Base-by-base conservation (phyloP, 2,113 vertebrate species). In the Epinephelus moara region DNA sequence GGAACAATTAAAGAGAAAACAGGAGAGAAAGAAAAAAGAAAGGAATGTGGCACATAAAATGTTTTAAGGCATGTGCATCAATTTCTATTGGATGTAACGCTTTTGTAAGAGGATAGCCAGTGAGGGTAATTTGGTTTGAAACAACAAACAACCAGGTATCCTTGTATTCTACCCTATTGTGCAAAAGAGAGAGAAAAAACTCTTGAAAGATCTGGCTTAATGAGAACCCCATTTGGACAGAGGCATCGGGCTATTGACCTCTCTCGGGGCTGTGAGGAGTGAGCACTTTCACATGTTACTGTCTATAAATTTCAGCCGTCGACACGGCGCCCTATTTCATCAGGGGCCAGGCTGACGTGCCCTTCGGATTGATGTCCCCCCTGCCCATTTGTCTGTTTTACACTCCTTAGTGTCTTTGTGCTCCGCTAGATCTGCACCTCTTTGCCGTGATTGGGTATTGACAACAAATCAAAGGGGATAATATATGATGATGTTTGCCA, bases 401-500 rank as follows among this genome's bases (percentile, higher is more conserved):
- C 94, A 92, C 93, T 94, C 93, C 91, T 95, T 90, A 93, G 91
- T 92, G 89, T 94, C 93, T 95, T 91, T 93, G 91, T 92, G 88
- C 91, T 95, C 90, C 76, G 82, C 93, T 92, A 92, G 91, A 91
- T 90, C 92, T 85, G 87, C 92, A 87, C 89, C 92, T 93, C 88
- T 91, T 89, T 76, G 68, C 62, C 66, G 69, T 95, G 95, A 96
- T 96, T 96, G 95, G 87, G 91, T 96, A 96, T 96, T 94, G 95
- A 95, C 95, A 95, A 95, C 93, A 95, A 96, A 95, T 96, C 95
- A 95, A 95, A 94, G 87, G 76, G 73, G 86, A 92, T 95, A 95
- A 95, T 94, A 92, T 94, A 95, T 94, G 94, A 92, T 91, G 91
- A 94, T 94, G 92, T 94, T 93, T 92, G 92, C 85, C 86, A 60